Conservation (phyloP, 2,888 invertebrate genomes). For the Cephus runcator region DNA sequence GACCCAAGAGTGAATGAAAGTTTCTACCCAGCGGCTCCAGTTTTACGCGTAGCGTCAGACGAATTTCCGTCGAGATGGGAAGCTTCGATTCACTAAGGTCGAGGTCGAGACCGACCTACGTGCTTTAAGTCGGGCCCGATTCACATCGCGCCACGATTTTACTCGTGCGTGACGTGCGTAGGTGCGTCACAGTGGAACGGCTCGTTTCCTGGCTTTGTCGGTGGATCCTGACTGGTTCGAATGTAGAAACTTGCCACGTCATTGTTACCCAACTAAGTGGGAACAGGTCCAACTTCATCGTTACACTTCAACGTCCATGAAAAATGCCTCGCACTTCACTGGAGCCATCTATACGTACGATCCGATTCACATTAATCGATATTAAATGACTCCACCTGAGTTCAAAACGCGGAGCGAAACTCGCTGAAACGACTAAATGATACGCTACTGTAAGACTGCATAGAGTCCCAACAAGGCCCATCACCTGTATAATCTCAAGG, state of each 20-base stretch:
- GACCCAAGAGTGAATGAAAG: not conserved
- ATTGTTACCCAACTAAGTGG: not conserved
- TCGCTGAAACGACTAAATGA: not conserved
- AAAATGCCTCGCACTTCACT: not conserved
- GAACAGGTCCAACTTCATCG: not conserved
- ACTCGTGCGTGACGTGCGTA: conserved; percentile 7
- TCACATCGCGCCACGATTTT: not conserved
- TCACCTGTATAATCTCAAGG: not conserved
- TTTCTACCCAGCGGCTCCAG: not conserved
- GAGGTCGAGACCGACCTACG: not conserved
- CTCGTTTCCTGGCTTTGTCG: not conserved
- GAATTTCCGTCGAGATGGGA: not conserved
- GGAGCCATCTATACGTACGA: not conserved
- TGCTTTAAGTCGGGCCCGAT: not conserved
- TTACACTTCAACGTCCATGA: not conserved
- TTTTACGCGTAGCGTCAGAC: not conserved
- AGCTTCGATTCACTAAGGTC: not conserved
- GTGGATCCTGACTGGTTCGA: not conserved
- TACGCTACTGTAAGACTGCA: not conserved
- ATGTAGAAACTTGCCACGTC: not conserved
- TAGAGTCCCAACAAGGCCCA: not conserved
- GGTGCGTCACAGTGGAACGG: conserved; percentile 3
- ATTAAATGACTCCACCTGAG: not conserved
- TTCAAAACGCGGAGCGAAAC: not conserved
- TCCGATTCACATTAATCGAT: not conserved